Percentiles rank a stretch among this genome's conserved stretches.
Evolutionary conservation across 2,113 vertebrate genomes (phyloP).

Genomic region (Salvelinus alpinus): DNA sequence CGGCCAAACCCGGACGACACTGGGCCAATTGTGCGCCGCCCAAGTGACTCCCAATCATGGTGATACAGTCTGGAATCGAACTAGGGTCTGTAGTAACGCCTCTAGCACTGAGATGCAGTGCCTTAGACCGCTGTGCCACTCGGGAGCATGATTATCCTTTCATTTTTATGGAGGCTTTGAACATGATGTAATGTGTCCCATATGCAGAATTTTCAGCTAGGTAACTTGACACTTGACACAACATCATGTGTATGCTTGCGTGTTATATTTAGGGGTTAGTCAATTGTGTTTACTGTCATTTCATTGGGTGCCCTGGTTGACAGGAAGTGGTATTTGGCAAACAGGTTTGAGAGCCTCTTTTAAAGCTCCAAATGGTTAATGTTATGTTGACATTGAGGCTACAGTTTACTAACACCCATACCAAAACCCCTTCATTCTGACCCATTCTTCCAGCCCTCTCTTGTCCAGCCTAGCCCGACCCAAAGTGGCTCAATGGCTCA

Average conservation of each 20-base stretch:
- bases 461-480: not conserved
- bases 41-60: too few species aligned
- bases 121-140: too few species aligned
- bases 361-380: not conserved
- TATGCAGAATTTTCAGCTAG: too few species aligned
- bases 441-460: not conserved
- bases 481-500: not conserved
- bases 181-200: too few species aligned
- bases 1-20: too few species aligned
- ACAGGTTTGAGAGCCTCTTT: not conserved
- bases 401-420: not conserved
- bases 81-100: too few species aligned
- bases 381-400: not conserved
- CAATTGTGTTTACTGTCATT: not conserved
- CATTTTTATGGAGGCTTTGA: too few species aligned
- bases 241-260: not conserved
- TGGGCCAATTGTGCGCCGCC: too few species aligned
- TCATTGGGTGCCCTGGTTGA: not conserved
- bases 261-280: not conserved
- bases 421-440: not conserved
- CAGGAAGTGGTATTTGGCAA: not conserved
- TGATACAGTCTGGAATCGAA: too few species aligned
- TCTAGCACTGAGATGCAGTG: too few species aligned
- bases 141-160: not conserved
- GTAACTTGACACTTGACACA: too few species aligned